Base-by-base conservation (phyloP, 92 coral and sea anemone genomes). In the Metridium senile region DNA sequence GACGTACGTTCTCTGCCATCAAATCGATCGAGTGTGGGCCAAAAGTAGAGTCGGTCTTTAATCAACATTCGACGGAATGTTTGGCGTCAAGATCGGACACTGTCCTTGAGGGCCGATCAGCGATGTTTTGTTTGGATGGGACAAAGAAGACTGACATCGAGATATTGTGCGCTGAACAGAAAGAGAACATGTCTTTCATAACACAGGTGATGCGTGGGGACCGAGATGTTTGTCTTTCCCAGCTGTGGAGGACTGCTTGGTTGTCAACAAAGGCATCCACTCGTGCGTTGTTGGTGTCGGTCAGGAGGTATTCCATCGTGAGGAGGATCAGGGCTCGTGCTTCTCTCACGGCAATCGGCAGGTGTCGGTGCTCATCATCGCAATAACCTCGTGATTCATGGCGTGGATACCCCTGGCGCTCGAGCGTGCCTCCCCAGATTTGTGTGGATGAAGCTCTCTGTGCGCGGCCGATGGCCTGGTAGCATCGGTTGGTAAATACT, bases 291-390 rank as follows among this genome's bases (percentile, higher is more conserved):
- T 13, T 32, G 16, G 26, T 30, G 43, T 33, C 74, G 11, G 31
- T 20, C 39, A 54, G 23, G 51, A 70, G 62, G 27, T 52, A 20
- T 26, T 39, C 43, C 13, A 81, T 9, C 33, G 74, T 72, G 29
- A 1, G 9, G 1, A 62, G 52, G 3, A 81, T n/a, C n/a, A n/a
- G 31, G 0, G 80, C 85, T 21, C 21, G 7, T 9, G 75, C 66
- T 35, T 72, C 80, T 26, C 29, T 72, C 10, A 64, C 74, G 0
- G 68, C 85, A 18, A 81, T 81, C 8, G 85, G 80, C 0, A 72
- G 62, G 0, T 18, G 25, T 11, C 52, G 53, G 11, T 18, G 22
- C 16, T 62, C 64, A 26, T 46, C 54, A 11, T 29, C 74, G 81
- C 77, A 73, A 63, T 71, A 78, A 21, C 84, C 77, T 23, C 70